Base-by-base conservation (phyloP, 2,888 invertebrate genomes). In the Elgonia sp. region DNA sequence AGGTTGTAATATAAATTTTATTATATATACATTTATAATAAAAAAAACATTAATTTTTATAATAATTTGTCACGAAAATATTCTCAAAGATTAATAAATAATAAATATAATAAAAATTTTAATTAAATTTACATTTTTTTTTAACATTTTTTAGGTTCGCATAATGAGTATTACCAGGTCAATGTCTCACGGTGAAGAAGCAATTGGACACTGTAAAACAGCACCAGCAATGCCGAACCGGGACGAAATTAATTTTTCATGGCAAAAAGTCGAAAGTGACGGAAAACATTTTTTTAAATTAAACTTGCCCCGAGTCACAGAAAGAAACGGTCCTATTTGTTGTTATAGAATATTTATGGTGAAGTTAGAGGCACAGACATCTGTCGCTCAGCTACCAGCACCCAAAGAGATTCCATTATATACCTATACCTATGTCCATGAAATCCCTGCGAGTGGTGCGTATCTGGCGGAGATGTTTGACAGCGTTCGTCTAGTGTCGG, bases 381-480 rank as follows among this genome's bases (percentile, higher is more conserved):
- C 96, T 83, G 95, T 97, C 91, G 96, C 96, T 37, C 96, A 96
- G 91, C 94, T 98, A 57, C 97, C 97, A 0, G 93, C 95, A 0
- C 97, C 98, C 0, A 96, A 96, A 89, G 96, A 97, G 90, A 95
- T 98, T n/a, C 95, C 95, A 1, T 95, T 98, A 7, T 96, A 96
- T 29, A 96, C 97, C 0, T 97, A 98, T 93, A 96, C 96, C 57
- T 96, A 97, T 85, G 97, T 97, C 0, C 97, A 97, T 92, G 95
- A 95, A 0, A 96, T 96, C n/a, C 96, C 96, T 18, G 94, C 95
- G 1, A 96, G 96, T 0, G 97, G 97, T 4, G 98, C 97, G 1
- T 98, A 98, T 93, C 95, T 98, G 69, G 98, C 98, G 0, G 98
- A 98, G 95, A 96, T 97, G 95, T 97, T 98, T 92, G 96, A 97